These are phyloP conservation scores for Synanthedon tipuliformis DNA, from an alignment of 2,888 invertebrate species.

Conservation along the genomic window DNA sequence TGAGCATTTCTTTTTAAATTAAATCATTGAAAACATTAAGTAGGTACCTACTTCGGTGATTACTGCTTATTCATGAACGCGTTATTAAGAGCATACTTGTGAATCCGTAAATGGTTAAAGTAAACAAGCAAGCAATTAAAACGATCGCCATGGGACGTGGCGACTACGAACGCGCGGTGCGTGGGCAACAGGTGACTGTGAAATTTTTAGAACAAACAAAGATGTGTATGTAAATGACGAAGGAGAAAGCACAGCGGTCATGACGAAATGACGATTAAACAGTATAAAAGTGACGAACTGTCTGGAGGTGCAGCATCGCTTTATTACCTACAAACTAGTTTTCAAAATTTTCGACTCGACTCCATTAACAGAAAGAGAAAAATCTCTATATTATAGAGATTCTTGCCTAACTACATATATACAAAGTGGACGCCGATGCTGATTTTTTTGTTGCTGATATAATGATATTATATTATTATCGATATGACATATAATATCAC, in stretches of 20 bases:
- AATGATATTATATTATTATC: too few relatives aligned
- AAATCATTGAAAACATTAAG: too few relatives aligned
- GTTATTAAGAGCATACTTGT: background rate
- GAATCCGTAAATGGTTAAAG: background rate
- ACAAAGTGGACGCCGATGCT: too few relatives aligned
- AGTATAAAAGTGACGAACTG: conserved; percentile 31
- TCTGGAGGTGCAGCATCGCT: conserved; percentile 23
- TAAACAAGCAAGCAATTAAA: background rate
- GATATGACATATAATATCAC: too few relatives aligned
- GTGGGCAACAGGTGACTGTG: conserved; percentile 25
- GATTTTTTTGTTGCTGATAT: too few relatives aligned
- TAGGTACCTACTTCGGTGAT: too few relatives aligned
- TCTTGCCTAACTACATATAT: too few relatives aligned
- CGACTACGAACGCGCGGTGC: conserved; percentile 2
- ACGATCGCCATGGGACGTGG: background rate
- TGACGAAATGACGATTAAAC: conserved; percentile 49
- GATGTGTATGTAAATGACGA: conserved; percentile 53
- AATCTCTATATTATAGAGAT: too few relatives aligned
- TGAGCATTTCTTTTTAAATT: too few relatives aligned
- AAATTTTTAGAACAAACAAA: conserved; percentile 60
- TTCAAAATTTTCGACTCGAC: background rate
- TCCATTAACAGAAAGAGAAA: too few relatives aligned
- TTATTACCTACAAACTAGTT: background rate
- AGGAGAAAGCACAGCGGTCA: conserved; percentile 48
- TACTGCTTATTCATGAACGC: too few relatives aligned